Evolutionary conservation across 1,140 invertebrate species (phyloP).

Genomic region (Lepidurus arcticus): DNA sequence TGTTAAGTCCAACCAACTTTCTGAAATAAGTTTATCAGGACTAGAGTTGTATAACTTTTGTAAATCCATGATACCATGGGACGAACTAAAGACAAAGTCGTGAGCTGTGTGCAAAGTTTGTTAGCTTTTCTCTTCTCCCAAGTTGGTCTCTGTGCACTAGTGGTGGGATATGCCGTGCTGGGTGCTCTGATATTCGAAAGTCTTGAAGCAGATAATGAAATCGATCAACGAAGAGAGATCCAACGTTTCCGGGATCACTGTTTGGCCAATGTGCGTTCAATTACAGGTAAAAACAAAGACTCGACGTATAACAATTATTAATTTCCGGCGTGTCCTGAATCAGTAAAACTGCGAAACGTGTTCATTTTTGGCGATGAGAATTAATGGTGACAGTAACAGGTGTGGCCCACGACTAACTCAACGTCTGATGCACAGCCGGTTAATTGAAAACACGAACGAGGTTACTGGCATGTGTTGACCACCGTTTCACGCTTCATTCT

Average conservation of each 20-base stretch:
- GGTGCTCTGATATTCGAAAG: slow-evolving; percentile 57
- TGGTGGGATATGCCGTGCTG: slow-evolving; percentile 58
- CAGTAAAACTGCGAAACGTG: no score
- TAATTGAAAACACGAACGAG: not conserved
- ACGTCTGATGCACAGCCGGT: no score
- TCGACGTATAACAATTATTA: not conserved
- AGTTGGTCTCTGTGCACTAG: slow-evolving; percentile 55
- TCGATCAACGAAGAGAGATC: slow-evolving; percentile 38
- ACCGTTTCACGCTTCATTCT: slow-evolving; percentile 9
- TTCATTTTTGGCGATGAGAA: no score
- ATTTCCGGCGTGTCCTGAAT: no score
- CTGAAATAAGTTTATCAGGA: no score
- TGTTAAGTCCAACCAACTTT: no score
- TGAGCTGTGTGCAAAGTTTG: slow-evolving; percentile 41
- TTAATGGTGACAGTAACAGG: no score
- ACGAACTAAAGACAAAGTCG: slow-evolving; percentile 4
- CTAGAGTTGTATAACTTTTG: not conserved
- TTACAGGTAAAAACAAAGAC: slow-evolving; percentile 41
- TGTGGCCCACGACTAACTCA: no score
- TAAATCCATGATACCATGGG: not conserved
- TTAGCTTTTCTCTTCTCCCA: slow-evolving; percentile 54
- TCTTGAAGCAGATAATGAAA: slow-evolving; percentile 51
- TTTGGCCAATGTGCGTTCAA: slow-evolving; percentile 45
- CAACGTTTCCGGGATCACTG: slow-evolving; percentile 37
- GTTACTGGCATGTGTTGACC: not conserved